Base-by-base conservation (phyloP, 1,140 invertebrate genomes). In the Macrobrachium rosenbergii region DNA sequence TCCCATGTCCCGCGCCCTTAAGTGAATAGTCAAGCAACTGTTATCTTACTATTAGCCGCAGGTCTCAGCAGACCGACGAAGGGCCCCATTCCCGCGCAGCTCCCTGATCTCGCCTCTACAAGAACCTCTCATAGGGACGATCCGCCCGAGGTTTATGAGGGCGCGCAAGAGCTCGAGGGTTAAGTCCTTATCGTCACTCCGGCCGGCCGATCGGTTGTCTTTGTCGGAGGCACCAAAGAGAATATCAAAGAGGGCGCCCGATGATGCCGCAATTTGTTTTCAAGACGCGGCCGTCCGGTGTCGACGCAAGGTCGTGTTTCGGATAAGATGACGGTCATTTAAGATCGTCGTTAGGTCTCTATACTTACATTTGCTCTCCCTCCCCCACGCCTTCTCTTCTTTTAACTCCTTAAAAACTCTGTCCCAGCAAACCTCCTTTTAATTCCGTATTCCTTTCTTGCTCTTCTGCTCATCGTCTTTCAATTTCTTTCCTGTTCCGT, bases 211-310 rank as follows among this genome's bases (percentile, higher is more conserved):
- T 73, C 81, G 81, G 81, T 52, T 58, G 64, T 72, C 81, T 82
- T 82, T 82, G 81, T 82, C 81, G 81, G 81, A 21, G 5, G 11
- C 5, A 21, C 64, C 52, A 72, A 73, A 73, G 81, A 43, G 43
- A 52, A 60, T 82, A 73, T 82, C 81, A 82, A 82, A 82, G 81
- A 59, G 6, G 52, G 67, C 69, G 81, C 52, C 21, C 17, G 3
- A 7, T 52, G n/a, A 58, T 72, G n/a, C 52, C 60, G 73, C 81
- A 82, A 82, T 82, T 82, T 82, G 67, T 82, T 82, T 82, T 73
- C 81, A 73, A 82, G 81, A 82, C 69, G 67, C n/a, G 81, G 28
- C 64, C n/a, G 59, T 21, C 59, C n/a, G 58, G 73, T 76, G 73
- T 52, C 37, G 73, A 76, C 73, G 58, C 43, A 52, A 37, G 73